A percentile compares a stretch with the other conserved stretches of the same genome.
Evolutionary conservation across 2,888 invertebrate genomes (phyloP).

Genomic region (Palloptera scutellata): DNA sequence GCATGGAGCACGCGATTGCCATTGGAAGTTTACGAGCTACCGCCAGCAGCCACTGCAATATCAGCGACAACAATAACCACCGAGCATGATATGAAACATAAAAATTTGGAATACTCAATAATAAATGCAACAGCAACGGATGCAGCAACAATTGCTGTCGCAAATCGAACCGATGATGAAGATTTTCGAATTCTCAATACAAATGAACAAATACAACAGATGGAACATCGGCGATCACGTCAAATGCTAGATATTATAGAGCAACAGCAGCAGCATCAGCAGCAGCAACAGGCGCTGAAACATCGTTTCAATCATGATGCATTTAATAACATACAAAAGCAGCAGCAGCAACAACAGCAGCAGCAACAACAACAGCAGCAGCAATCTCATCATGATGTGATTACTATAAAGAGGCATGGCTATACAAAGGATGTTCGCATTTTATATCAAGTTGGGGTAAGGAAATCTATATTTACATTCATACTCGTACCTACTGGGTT

Average conservation of each 20-base stretch:
- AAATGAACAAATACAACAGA: constrained; percentile 41
- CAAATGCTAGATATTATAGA: constrained; percentile 67
- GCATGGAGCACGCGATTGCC: constrained; percentile 59
- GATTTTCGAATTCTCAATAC: constrained; percentile 1
- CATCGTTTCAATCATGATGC: constrained; percentile 27
- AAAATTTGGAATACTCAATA: constrained; percentile 54
- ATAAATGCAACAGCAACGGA: constrained; percentile 46
- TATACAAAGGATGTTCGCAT: constrained; percentile 66
- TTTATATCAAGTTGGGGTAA: constrained; percentile 70
- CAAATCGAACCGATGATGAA: not conserved
- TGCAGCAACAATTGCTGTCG: constrained; percentile 19
- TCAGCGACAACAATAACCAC: constrained; percentile 33
- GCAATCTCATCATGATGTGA: constrained; percentile 14
- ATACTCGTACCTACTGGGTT: too few species aligned
- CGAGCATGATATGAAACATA: constrained; percentile 42
- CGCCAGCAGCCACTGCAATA: constrained; percentile 42
- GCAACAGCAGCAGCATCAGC: constrained; percentile 42
- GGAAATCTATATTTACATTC: constrained; percentile 41
- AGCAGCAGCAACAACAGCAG: constrained; percentile 27
- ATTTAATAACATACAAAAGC: not conserved
- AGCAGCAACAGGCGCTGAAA: constrained; percentile 23
- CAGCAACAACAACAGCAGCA: constrained; percentile 28
- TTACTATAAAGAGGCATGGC: constrained; percentile 29
- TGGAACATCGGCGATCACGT: constrained; percentile 60
- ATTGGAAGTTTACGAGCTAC: constrained; percentile 62